phyloP scores from a whole-genome alignment of 2,888 invertebrate species.

The Amblyjoppa fuscipennis region DNA sequence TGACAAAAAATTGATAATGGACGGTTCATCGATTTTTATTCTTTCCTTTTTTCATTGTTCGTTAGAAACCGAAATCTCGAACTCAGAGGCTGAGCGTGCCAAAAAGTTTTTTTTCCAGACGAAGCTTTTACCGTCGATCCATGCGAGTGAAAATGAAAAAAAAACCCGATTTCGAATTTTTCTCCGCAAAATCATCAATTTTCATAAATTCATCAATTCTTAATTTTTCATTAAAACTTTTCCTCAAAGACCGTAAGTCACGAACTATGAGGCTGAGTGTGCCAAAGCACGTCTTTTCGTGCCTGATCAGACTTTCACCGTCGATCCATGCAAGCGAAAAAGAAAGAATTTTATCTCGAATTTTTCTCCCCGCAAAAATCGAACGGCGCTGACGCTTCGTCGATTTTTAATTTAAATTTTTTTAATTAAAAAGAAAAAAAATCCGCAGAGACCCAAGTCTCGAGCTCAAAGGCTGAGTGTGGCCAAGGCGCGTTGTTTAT shows the following conservation, averaged over 20 bases:
- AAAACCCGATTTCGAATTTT: no score
- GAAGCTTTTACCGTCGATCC: no score
- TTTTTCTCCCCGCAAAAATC: no score
- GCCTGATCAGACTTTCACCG: no score
- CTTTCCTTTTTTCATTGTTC: neutral
- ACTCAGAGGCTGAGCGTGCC: neutral
- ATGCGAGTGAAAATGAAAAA: no score
- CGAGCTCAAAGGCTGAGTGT: neutral
- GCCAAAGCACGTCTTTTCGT: slow-evolving; percentile 2
- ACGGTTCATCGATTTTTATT: no score
- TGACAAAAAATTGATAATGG: no score
- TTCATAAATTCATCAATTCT: no score
- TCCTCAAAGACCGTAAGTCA: neutral
- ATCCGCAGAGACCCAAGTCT: neutral
- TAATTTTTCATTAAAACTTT: neutral
- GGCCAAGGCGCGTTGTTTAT: neutral
- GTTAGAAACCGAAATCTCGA: neutral
- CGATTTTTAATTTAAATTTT: neutral
- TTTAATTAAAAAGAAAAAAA: neutral
- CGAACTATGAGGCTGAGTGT: neutral
- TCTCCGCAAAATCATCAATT: no score
- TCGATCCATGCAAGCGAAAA: no score
- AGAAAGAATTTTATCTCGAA: no score
- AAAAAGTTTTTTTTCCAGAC: neutral
- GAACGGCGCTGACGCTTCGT: no score